phyloP scores from a whole-genome alignment of 2,888 invertebrate genomes.

The Ophion obscuratus region DNA sequence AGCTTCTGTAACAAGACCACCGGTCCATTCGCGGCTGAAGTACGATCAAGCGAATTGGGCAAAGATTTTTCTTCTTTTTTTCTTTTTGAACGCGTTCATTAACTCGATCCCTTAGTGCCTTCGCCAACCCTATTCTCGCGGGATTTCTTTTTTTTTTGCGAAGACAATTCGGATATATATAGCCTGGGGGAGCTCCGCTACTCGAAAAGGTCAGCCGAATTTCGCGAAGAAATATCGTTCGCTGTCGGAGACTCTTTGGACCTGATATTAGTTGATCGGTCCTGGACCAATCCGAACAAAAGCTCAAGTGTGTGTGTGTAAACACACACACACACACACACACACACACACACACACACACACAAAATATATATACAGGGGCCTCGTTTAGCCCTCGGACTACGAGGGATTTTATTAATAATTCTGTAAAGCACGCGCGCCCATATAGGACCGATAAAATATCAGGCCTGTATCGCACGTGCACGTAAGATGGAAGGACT shows the following conservation, averaged over 20 bases:
- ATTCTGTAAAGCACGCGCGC: neutral
- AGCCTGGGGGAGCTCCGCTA: neutral
- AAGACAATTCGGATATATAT: slow-evolving; percentile 13
- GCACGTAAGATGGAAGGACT: neutral
- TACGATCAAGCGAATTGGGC: neutral
- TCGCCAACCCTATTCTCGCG: neutral
- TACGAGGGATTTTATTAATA: neutral
- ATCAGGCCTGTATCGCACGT: neutral
- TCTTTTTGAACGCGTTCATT: neutral
- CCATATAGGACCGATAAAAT: neutral
- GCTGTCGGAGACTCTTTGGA: slow-evolving; percentile 10
- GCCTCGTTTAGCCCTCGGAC: neutral
- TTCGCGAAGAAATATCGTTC: slow-evolving; percentile 1
- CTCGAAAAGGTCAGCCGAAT: slow-evolving; percentile 18
- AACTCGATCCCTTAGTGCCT: neutral
- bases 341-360: too few species aligned
- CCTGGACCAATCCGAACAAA: neutral
- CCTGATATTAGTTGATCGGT: slow-evolving; percentile 12
- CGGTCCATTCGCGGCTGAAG: neutral
- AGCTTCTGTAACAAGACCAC: neutral
- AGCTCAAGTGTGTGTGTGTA: too few species aligned
- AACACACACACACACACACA: too few species aligned
- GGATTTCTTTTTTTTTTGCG: slow-evolving; percentile 15
- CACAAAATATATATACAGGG: neutral
- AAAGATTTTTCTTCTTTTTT: neutral